A percentile compares a stretch with the other conserved stretches of the same genome.
Conservation (phyloP, 2,113 vertebrate species). For the Lethenteron camtschaticum region DNA sequence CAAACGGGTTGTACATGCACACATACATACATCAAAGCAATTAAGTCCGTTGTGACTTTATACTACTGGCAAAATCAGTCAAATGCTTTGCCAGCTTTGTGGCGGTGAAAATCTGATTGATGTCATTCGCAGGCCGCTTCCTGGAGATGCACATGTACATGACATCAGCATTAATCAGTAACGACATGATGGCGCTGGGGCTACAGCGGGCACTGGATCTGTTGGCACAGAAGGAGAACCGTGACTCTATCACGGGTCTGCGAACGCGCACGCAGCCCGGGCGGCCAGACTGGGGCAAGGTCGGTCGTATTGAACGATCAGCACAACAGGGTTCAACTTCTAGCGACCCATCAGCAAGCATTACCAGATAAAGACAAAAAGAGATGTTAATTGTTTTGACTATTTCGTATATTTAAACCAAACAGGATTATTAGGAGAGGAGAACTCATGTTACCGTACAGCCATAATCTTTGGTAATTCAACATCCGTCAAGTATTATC, state of each 20-base stretch:
- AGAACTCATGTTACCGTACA: too few relatives aligned
- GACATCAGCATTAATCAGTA: constrained; percentile 47
- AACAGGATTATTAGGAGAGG: too few relatives aligned
- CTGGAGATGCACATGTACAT: constrained; percentile 72
- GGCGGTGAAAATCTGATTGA: too few relatives aligned
- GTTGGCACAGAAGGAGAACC: constrained; percentile 47
- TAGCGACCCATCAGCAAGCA: neutral
- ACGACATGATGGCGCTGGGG: constrained; percentile 59
- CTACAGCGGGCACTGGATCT: constrained; percentile 69
- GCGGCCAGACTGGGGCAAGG: constrained; percentile 45
- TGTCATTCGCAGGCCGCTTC: constrained; percentile 27
- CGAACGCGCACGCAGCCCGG: constrained; percentile 47
- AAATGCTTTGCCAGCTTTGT: too few relatives aligned
- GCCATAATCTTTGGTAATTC: too few relatives aligned
- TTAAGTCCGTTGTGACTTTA: too few relatives aligned
- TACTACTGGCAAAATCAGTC: too few relatives aligned
- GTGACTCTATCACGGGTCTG: constrained; percentile 51
- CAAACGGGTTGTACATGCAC: too few relatives aligned
- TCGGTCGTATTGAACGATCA: constrained; percentile 12
- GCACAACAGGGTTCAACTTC: neutral
- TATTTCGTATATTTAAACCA: neutral
- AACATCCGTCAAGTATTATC: too few relatives aligned
- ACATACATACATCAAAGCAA: too few relatives aligned
- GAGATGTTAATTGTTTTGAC: neutral
- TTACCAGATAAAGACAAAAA: neutral